phyloP scores from a whole-genome alignment of 2,888 invertebrate genomes.

The Oligia latruncula region DNA sequence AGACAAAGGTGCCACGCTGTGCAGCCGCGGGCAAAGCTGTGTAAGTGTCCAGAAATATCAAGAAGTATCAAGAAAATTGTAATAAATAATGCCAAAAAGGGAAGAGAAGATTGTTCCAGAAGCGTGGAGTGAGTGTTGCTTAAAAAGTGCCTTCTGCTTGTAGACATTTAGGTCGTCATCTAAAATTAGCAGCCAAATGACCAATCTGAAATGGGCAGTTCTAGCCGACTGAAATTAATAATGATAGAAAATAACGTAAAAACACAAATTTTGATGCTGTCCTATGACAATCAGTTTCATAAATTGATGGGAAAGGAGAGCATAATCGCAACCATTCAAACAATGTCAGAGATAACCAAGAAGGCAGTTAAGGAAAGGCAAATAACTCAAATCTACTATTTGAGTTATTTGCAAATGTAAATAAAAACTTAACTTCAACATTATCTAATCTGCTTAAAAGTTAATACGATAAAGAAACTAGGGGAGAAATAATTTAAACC shows the following conservation, averaged over 20 bases:
- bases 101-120: constrained; percentile 19
- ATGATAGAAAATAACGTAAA: neutral
- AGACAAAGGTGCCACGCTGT: constrained; percentile 53
- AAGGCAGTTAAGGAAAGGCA: neutral
- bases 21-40: constrained; percentile 54
- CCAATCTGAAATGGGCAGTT: neutral
- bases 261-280: neutral
- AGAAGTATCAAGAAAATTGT: constrained; percentile 27
- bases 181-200: neutral
- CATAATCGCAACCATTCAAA: neutral
- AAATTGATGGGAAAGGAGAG: neutral
- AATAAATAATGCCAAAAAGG: constrained; percentile 8
- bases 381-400: too few species aligned
- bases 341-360: neutral
- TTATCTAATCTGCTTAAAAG: neutral
- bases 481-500: neutral
- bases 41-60: constrained; percentile 43
- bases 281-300: neutral
- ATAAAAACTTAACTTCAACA: neutral
- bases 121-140: constrained; percentile 42
- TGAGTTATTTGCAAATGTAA: neutral
- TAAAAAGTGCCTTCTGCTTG: constrained; percentile 23
- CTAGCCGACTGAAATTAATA: neutral
- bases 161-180: constrained; percentile 6
- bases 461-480: neutral